Base-by-base conservation (phyloP, 2,888 invertebrate species). In the Alloplasta piceator region DNA sequence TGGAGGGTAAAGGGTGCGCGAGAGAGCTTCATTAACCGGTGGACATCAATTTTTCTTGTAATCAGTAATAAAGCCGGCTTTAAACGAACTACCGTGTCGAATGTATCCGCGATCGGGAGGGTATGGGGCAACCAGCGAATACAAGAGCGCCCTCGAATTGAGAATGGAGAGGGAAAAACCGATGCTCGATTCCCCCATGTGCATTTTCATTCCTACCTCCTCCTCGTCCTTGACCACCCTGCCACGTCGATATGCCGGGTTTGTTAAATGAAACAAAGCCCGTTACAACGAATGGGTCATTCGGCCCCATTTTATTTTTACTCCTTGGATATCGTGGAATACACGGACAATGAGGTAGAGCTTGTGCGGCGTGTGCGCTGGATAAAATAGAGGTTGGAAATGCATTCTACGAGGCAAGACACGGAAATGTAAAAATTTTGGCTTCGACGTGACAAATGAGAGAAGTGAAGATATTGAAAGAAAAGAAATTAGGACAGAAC, bases 191-290 rank as follows among this genome's bases (percentile, higher is more conserved):
- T 67, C 67, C 74, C 60, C 36, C 48, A 26, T 50, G 67, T 60
- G 60, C 61, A 58, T 60, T 58, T 75, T 64, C 50, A 50, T 14
- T 39, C 41, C 46, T 39, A 38, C 66, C 52, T 26, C 12, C 56
- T n/a, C 60, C 38, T 43, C 48, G 7, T 14, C 14, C 14, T 12
- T 16, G 10, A 7, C 56, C n/a, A 60, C 39, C n/a, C 63, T 26
- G 1, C n/a, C 67, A 64, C 79, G 83, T 81, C 85, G 80, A 82
- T 81, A 84, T 85, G 86, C 85, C 84, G 85, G 87, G 87, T 88
- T 87, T 87, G 89, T 89, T 89, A 90, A 90, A 89, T 89, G 89
- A 90, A 90, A 90, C 89, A 90, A 90, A 88, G 89, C 89, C 76
- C 89, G 88, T 89, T 89, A 89, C 89, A 89, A 89, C 89, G 89